A percentile compares a stretch with the other conserved stretches of the same genome.
phyloP scores from a whole-genome alignment of 2,113 vertebrate species.

The Grus americana region DNA sequence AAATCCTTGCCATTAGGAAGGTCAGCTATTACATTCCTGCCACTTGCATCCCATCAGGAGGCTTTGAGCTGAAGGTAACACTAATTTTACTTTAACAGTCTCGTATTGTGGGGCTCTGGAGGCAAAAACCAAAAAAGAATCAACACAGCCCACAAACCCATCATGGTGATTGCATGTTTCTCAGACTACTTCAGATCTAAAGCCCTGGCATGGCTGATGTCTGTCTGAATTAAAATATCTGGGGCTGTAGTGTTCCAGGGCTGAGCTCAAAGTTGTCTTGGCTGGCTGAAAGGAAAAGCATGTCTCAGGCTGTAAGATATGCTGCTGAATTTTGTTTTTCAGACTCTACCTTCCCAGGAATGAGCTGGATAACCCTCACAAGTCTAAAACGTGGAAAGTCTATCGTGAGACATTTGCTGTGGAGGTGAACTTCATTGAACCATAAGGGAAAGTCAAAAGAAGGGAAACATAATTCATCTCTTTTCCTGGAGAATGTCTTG shows the following conservation, averaged over 20 bases:
- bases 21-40: not conserved
- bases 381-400: constrained; percentile 87
- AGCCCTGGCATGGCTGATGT: not conserved
- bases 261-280: not conserved
- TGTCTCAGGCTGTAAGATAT: not conserved
- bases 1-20: not conserved
- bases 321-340: constrained; percentile 31
- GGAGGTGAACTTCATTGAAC: constrained; percentile 77
- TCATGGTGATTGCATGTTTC: not conserved
- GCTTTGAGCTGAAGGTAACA: not conserved
- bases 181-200: not conserved
- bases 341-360: constrained; percentile 89
- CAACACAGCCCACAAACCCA: not conserved
- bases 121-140: not conserved
- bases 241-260: not conserved
- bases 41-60: not conserved
- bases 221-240: not conserved
- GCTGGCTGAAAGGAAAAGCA: not conserved
- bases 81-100: not conserved
- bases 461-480: not conserved
- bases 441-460: not conserved
- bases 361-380: constrained; percentile 94
- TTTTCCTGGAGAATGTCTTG: not conserved
- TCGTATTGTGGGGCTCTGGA: not conserved
- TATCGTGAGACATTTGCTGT: constrained; percentile 89